Evolutionary conservation across 2,888 invertebrate genomes (phyloP), one percentile per base, ranked within the genome.

Genomic region (Barypeithes pellucidus): DNA sequence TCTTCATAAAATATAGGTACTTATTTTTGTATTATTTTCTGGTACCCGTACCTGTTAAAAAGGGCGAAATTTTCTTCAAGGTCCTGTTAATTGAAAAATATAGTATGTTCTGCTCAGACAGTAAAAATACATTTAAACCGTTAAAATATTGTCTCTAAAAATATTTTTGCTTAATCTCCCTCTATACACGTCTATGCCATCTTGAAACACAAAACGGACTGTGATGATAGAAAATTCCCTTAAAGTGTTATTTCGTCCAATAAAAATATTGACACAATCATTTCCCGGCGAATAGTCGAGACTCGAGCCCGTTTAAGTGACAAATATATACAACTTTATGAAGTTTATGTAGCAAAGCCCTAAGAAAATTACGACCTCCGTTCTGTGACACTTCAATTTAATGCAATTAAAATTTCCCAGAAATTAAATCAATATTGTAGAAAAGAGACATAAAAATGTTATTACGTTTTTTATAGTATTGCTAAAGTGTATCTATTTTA

Each of bases 251-350:
- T 71, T 71, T 63, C 65, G 71, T 59, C 65, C 65, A 71, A 71
- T 71, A 71, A 71, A 71, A 71, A 71, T 71, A 71, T 71, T 71
- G 63, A 71, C 71, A 71, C 71, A 71, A 65, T 57, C 65, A 54
- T 65, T 66, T 47, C 59, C 41, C 22, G 57, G 39, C 65, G 65
- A 18, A 63, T 43, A 65, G 65, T 39, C 41, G 54, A 60, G 69
- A 24, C 52, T 62, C 50, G 33, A 59, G 59, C 59, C 69, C 61
- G 45, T 60, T 69, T 47, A 47, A 69, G 43, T 69, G 62, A 69
- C 62, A 69, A 69, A 69, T 69, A 69, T 69, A 69, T 62, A 69
- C 69, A 69, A 69, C 61, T 69, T 69, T 69, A 69, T 67, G 67
- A 47, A 60, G 59, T 67, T 67, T 60, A 47, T 69, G 61, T 69